Base-by-base conservation (phyloP, 2,888 invertebrate species). In the Leptinotarsa haldemani region DNA sequence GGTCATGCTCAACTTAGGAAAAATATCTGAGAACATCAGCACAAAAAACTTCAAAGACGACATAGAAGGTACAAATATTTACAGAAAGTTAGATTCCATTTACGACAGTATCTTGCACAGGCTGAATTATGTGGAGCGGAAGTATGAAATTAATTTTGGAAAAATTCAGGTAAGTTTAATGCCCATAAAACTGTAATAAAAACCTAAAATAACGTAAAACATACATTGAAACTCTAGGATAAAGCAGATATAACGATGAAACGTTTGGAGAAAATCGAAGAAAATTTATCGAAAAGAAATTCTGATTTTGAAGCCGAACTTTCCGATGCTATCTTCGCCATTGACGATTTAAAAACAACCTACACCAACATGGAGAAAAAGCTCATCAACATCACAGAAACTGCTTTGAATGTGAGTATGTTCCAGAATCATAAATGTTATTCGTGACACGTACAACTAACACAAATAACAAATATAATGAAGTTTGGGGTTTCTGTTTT, bases 1-100 rank as follows among this genome's bases (percentile, higher is more conserved):
- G 52, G 77, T 88, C 16, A 84, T 84, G 74, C 76, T 85, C 22
- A 86, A 87, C 71, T 80, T 88, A 70, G 87, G 87, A 40, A 85
- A 86, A 79, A 84, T 88, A 61, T 84, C 84, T 3, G 87, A 86
- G 80, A 86, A 87, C 69, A 85, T 87, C 68, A 87, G 86, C 80
- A 85, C 85, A 68, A 84, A 85, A 75, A 86, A 87, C 75, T 86
- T 87, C 78, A 88, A 88, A 78, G 87, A 88, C 73, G 88, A 88
- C 68, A 80, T 88, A 47, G 78, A 83, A 52, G 86, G 83, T 70
- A 88, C 88, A 9, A 87, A 87, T 72, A 79, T 86, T 20, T 80
- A 83, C 65, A 83, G 87, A 74, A 88, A 88, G 80, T 81, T 88
- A n/a, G 89, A 88, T 76, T 81, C 84, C 3, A 81, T 85, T 48